phyloP scores from a whole-genome alignment of 2,113 vertebrate genomes.

The Limanda limanda region DNA sequence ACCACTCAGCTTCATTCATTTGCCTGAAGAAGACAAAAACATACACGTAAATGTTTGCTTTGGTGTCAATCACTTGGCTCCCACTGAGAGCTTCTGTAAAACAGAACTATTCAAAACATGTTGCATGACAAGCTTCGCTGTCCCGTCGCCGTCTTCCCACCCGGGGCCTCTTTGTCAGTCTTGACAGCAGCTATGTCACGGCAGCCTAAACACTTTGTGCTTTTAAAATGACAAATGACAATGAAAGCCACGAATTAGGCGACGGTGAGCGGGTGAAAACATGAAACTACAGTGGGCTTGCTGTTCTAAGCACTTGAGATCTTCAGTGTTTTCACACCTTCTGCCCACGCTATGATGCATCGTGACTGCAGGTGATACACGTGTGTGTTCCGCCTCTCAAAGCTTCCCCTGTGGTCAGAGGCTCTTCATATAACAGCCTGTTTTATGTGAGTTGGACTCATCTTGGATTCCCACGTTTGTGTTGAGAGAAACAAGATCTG shows the following conservation, averaged over 20 bases:
- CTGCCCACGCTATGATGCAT: neutral
- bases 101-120: neutral
- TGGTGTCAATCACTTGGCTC: neutral
- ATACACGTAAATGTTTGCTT: neutral
- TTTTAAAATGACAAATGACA: too few relatives aligned
- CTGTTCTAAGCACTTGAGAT: too few relatives aligned
- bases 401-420: neutral
- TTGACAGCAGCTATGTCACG: neutral
- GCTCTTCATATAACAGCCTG: neutral
- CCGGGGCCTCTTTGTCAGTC: constrained; percentile 5
- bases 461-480: neutral
- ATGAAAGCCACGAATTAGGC: too few relatives aligned
- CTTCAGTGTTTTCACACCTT: neutral
- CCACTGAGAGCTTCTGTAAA: neutral
- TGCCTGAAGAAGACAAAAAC: too few relatives aligned
- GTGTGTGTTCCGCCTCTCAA: neutral
- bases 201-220: neutral
- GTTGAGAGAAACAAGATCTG: too few relatives aligned
- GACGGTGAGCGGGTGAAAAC: neutral
- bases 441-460: neutral
- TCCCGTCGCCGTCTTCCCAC: neutral
- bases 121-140: constrained; percentile 13
- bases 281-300: neutral
- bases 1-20: neutral
- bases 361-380: neutral